phyloP scores from a whole-genome alignment of 2,113 vertebrate genomes.

The Thalassarche chlororhynchos region DNA sequence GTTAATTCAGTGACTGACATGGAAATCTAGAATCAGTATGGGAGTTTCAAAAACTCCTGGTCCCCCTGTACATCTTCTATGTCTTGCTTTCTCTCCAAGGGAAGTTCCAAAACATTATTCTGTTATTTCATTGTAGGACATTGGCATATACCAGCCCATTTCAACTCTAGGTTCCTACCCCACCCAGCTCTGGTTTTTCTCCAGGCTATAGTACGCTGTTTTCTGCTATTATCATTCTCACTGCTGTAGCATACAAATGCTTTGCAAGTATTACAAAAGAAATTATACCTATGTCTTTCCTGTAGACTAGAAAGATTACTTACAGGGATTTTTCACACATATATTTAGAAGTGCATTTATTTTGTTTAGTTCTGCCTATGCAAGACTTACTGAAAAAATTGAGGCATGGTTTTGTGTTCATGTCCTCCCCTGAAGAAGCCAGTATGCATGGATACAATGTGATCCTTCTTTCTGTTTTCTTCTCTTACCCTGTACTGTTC shows the following conservation, averaged over 20 bases:
- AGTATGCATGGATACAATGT: neutral
- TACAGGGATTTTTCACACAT: accelerated
- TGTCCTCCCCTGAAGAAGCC: neutral
- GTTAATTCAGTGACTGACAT: neutral
- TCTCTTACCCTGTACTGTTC: neutral
- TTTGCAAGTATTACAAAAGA: neutral
- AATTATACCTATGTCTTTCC: neutral
- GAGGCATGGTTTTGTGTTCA: neutral
- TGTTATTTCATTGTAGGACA: neutral
- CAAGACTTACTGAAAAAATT: neutral
- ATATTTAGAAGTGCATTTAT: neutral
- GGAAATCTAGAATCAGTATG: neutral
- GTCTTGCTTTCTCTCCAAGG: neutral
- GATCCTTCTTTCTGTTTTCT: neutral
- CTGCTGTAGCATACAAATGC: neutral
- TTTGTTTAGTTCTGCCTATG: neutral
- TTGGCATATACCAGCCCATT: neutral
- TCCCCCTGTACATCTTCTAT: neutral
- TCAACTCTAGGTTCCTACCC: neutral
- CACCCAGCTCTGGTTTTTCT: neutral
- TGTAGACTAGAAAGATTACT: neutral
- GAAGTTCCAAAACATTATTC: neutral
- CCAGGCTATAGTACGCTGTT: neutral
- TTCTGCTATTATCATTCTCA: neutral
- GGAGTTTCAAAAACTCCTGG: neutral